phyloP scores from a whole-genome alignment of 1,140 invertebrate species.

The Riptortus pedestris region DNA sequence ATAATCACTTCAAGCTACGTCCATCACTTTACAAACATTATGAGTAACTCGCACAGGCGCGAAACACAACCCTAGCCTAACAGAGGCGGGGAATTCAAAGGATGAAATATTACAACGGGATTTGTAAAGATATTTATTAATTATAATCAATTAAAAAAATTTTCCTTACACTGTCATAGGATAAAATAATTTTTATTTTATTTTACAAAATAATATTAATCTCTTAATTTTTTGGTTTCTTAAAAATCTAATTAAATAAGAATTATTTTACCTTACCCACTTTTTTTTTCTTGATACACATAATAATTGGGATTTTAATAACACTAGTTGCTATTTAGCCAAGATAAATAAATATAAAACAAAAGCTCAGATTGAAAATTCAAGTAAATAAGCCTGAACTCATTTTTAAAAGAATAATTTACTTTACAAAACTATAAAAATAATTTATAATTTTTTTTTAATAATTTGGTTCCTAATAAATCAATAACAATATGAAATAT shows the following conservation, averaged over 20 bases:
- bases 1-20: too few relatives aligned
- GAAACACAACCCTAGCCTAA: neutral
- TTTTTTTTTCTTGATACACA: conserved; percentile 11
- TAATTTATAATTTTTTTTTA: neutral
- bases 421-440: conserved; percentile 12
- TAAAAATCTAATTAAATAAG: conserved; percentile 24
- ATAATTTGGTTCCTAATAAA: neutral
- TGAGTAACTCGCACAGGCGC: conserved; percentile 1
- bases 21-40: too few relatives aligned
- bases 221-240: conserved; percentile 22
- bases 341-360: conserved; percentile 6
- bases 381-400: neutral
- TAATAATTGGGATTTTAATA: conserved; percentile 20
- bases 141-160: conserved; percentile 18
- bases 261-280: conserved; percentile 24
- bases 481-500: too few relatives aligned
- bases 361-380: conserved; percentile 1
- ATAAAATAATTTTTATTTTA: conserved; percentile 26
- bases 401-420: neutral
- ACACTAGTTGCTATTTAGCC: conserved; percentile 16
- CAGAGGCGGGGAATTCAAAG: too few relatives aligned
- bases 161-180: conserved; percentile 21
- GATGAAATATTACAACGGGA: too few relatives aligned
- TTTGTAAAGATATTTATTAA: conserved; percentile 18
- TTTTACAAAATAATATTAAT: conserved; percentile 28